Base-by-base conservation (phyloP, 2,113 vertebrate species). In the Cinclus mexicanus region DNA sequence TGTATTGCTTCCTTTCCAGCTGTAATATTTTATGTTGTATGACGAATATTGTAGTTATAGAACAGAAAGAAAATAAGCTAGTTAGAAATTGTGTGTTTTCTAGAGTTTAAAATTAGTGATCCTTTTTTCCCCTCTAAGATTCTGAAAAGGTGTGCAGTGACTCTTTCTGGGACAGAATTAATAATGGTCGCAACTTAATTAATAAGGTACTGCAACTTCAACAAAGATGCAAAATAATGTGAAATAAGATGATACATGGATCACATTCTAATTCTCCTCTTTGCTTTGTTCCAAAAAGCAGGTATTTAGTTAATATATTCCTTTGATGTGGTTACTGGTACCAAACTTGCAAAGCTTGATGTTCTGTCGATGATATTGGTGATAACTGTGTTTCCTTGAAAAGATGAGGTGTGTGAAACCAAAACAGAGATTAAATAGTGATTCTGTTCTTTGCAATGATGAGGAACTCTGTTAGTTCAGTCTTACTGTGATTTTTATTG, bases 401-500 rank as follows among this genome's bases (percentile, higher is more conserved):
- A 91, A 91, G 39, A 61, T 68, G 57, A 91, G 64, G 8, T 65
- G 44, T 35, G n/a, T 88, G 93, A 97, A 97, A 94, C 70, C 42
- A 57, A 95, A 95, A 29, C 28, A 83, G 74, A 74, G 60, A 77
- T 95, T 90, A 96, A 91, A 39, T 31, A 92, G 69, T 85, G 81
- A 52, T 80, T 93, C 46, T 70, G 18, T 80, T 97, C 60, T 96
- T 95, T 83, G 57, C 87, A 96, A 75, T 14, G 16, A 39, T 56
- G 76, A 90, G 49, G 37, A 90, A 71, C 55, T 96, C 64, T 75
- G 28, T 96, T 95, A 95, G 95, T 96, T 97, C 39, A 81, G 52
- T 92, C 52, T 72, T 82, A 52, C 49, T 89, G 80, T 94, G 41
- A 39, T 68, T 91, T 97, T 86, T 89, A 87, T 75, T 69, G 57